Evolutionary conservation across 2,797 vertebrate species (phyloP).

Genomic region (Hylomyscus alleni): DNA sequence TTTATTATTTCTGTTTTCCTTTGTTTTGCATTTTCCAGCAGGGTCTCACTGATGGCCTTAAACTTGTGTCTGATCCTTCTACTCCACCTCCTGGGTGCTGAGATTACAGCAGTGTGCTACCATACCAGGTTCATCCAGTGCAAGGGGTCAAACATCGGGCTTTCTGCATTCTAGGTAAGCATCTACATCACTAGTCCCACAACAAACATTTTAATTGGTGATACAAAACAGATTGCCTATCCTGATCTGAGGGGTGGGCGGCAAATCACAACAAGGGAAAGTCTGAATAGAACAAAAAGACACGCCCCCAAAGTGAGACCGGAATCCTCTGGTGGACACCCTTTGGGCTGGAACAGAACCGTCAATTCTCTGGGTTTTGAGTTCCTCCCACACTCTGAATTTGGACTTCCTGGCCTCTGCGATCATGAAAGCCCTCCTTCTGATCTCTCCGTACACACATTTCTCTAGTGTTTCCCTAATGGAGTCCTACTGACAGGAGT

Average conservation of each 20-base stretch:
- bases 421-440: background rate
- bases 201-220: background rate
- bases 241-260: background rate
- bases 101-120: background rate
- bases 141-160: background rate
- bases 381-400: too few relatives aligned
- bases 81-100: background rate
- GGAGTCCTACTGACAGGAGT: too few relatives aligned
- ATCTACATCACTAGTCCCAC: background rate
- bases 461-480: background rate
- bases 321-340: background rate
- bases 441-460: background rate
- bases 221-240: background rate
- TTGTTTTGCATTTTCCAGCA: background rate
- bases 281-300: background rate
- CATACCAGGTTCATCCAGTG: background rate
- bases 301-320: background rate
- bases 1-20: background rate
- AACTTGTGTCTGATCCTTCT: background rate
- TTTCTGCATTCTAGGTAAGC: background rate
- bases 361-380: background rate
- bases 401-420: background rate
- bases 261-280: background rate
- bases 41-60: background rate
- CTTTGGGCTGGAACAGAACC: background rate